Evolutionary conservation across 2,113 vertebrate genomes (phyloP), one percentile per base, ranked within the genome.

Genomic region (Rafetus swinhoei): DNA sequence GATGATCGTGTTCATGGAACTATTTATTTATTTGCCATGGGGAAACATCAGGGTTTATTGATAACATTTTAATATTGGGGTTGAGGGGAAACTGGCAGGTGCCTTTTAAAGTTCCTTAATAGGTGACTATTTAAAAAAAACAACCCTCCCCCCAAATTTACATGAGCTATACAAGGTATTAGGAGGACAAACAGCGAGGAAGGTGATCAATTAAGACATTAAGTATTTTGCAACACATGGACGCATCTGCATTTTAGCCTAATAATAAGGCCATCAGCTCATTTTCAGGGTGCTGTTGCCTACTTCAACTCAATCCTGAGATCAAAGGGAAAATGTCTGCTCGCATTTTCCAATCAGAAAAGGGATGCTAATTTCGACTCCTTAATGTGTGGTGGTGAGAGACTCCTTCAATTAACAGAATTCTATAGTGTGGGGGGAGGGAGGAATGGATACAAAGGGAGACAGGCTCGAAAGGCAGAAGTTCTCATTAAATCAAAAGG

Each of bases 141-240:
- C 89, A 29, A 9, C 65, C 55, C 93, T 45, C 27, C 45, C 25
- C 84, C 81, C 65, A 88, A 50, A 89, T 86, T 88, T 84, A 62
- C 32, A 79, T 87, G 86, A 92, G 91, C 79, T 62, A 84, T 88
- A 90, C 93, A 97, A 95, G 95, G 94, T 84, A 93, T 69, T 59
- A 83, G 95, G 96, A 96, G 97, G 98, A 96, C 92, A 98, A 98
- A 88, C 65, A 96, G 98, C 97, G 97, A 97, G 97, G 98, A 99
- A 99, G 99, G 99, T 98, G 98, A 99, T 98, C 99, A 99, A 98
- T 99, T 99, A 99, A 99, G 99, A 99, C 99, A 99, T 99, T 99
- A 99, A 99, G 99, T 97, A 98, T 99, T 99, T 99, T 99, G 99
- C 98, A 98, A 98, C 98, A 98, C 99, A 98, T 97, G 98, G 98